Conservation (phyloP, 2,797 vertebrate genomes). For the Notolabrus celidotus region DNA sequence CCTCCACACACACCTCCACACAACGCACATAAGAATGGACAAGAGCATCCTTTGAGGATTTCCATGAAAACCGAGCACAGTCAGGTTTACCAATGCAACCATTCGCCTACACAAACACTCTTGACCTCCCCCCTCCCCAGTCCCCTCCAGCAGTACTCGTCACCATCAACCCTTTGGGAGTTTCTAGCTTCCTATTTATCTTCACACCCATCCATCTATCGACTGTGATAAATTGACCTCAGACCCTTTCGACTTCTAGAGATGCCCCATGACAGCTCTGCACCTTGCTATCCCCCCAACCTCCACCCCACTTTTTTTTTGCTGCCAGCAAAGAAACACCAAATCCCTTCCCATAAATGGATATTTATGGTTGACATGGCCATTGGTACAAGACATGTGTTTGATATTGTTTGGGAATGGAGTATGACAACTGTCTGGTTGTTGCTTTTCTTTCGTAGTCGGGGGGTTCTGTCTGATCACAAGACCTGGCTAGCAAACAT, state of each 20-base stretch:
- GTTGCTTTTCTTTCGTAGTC: too few relatives aligned
- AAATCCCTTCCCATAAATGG: conserved; percentile 21
- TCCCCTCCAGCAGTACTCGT: conserved; percentile 39
- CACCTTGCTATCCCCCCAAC: conserved; percentile 12
- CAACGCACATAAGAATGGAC: conserved; percentile 12
- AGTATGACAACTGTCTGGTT: conserved; percentile 38
- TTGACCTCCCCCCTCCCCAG: conserved; percentile 6
- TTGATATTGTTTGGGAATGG: conserved; percentile 34
- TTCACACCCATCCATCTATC: conserved; percentile 55
- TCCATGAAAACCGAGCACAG: conserved; percentile 15
- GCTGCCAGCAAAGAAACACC: conserved; percentile 20
- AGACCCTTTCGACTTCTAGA: conserved; percentile 49
- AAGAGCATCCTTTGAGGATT: not conserved
- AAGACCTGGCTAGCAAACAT: too few relatives aligned
- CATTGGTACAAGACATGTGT: conserved; percentile 44
- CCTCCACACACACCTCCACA: conserved; percentile 7
- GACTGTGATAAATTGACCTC: conserved; percentile 66
- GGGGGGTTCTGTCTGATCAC: conserved; percentile 20
- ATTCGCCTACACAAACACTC: conserved; percentile 38
- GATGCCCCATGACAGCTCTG: conserved; percentile 37
- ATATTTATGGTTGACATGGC: conserved; percentile 47
- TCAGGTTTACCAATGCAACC: conserved; percentile 12
- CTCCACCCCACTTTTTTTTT: conserved; percentile 18
- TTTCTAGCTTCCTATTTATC: conserved; percentile 51
- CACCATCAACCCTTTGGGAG: conserved; percentile 51